These are phyloP conservation scores for Paedocypris micromegethes DNA, from an alignment of 2,797 vertebrate species.

Conservation along the genomic window DNA sequence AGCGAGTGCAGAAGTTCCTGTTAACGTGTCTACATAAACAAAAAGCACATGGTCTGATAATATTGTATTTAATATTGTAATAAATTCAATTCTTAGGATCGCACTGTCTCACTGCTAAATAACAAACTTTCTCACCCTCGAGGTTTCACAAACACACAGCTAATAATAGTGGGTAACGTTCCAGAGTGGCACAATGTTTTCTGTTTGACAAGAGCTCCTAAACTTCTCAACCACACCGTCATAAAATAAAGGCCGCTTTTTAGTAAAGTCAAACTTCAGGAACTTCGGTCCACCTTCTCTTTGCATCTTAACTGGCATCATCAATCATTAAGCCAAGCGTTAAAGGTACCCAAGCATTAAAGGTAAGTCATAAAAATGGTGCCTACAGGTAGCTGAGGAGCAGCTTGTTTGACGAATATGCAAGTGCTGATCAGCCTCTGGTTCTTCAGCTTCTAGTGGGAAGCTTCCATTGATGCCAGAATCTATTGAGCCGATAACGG, in stretches of 20 bases:
- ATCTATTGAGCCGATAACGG: constrained; percentile 66
- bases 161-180: too few species aligned
- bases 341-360: not conserved
- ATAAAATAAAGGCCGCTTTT: too few species aligned
- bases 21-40: not conserved
- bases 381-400: constrained; percentile 79
- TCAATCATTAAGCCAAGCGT: not conserved
- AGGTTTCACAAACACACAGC: too few species aligned
- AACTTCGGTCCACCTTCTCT: too few species aligned
- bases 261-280: too few species aligned
- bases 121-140: too few species aligned
- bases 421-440: constrained; percentile 88
- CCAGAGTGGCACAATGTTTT: too few species aligned
- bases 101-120: constrained; percentile 34
- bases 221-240: too few species aligned
- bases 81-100: constrained; percentile 49
- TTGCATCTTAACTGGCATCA: too few species aligned
- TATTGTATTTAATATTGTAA: constrained; percentile 52
- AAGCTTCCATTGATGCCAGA: constrained; percentile 71
- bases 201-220: too few species aligned
- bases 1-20: not conserved
- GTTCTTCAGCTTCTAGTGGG: constrained; percentile 82
- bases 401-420: constrained; percentile 75
- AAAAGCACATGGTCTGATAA: constrained; percentile 32
- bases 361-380: not conserved